Evolutionary conservation across 2,888 invertebrate genomes (phyloP).

Genomic region (Geophilus truncorum): DNA sequence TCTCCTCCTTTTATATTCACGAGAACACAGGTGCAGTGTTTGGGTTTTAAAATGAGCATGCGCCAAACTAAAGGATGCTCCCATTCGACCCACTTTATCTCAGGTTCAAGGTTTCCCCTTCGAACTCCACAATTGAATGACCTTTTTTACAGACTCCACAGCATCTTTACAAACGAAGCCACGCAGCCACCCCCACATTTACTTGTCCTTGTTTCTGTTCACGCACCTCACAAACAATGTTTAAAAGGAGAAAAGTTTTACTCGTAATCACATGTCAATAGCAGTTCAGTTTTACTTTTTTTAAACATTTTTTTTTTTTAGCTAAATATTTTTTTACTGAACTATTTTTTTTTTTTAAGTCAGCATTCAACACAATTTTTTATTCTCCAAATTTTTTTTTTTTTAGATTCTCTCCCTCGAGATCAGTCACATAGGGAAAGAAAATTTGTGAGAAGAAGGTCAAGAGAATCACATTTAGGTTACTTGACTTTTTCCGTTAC

Average conservation of each 20-base stretch:
- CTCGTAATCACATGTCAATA: neutral
- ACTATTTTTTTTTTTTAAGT: neutral
- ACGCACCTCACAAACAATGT: neutral
- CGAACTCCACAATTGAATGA: constrained; percentile 12
- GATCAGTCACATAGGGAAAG: neutral
- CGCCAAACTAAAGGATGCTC: neutral
- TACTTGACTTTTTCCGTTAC: neutral
- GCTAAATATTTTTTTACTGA: neutral
- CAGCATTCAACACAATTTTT: neutral
- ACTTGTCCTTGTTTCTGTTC: constrained; percentile 22
- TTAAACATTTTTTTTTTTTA: neutral
- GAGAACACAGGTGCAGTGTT: neutral
- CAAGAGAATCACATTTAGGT: constrained; percentile 13
- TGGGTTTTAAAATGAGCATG: constrained; percentile 1
- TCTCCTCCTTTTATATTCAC: neutral
- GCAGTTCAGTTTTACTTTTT: neutral
- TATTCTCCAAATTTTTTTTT: neutral
- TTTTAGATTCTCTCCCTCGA: neutral
- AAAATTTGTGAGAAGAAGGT: neutral
- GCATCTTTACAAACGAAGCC: neutral
- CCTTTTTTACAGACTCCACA: neutral
- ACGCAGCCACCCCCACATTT: neutral
- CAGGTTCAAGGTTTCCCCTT: constrained; percentile 27
- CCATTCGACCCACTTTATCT: constrained; percentile 2
- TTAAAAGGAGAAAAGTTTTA: neutral